A percentile compares a stretch with the other conserved stretches of the same genome.
Conservation (phyloP, 2,888 invertebrate species). For the Dermolepida albohirtum region DNA sequence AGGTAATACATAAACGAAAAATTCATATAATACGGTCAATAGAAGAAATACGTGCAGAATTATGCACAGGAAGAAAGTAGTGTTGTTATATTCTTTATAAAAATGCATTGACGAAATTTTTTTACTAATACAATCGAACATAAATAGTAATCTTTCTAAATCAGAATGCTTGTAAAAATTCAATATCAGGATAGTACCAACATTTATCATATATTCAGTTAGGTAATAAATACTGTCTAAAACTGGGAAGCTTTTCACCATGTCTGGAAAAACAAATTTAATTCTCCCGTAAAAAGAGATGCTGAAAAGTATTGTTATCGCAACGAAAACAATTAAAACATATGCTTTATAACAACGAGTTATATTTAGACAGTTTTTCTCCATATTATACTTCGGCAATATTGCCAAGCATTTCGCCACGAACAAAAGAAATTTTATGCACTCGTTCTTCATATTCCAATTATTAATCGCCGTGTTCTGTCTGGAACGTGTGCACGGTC, state of each 20-base stretch:
- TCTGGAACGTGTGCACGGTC: background rate
- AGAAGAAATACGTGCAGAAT: constrained; percentile 6
- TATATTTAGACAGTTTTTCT: background rate
- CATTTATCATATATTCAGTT: constrained; percentile 18
- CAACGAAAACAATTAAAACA: background rate
- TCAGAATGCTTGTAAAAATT: background rate
- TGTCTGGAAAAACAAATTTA: constrained; percentile 7
- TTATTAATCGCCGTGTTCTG: background rate
- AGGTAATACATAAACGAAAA: constrained; percentile 5
- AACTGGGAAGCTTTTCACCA: constrained; percentile 12
- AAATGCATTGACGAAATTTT: background rate
- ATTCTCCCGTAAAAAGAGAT: constrained; percentile 19
- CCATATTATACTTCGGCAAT: background rate
- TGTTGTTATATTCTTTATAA: background rate
- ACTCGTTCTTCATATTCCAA: background rate
- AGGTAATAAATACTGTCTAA: constrained; percentile 23
- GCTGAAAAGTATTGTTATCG: background rate
- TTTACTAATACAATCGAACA: background rate
- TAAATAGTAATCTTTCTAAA: background rate
- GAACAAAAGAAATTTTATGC: background rate
- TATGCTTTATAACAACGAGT: constrained; percentile 8
- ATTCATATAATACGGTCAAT: constrained; percentile 10
- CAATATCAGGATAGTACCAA: background rate
- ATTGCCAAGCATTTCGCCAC: constrained; percentile 13
- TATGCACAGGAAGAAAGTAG: background rate